Percentiles rank a stretch among this genome's conserved stretches.
Evolutionary conservation across 2,888 invertebrate species (phyloP).

Genomic region (Plebejus argus): DNA sequence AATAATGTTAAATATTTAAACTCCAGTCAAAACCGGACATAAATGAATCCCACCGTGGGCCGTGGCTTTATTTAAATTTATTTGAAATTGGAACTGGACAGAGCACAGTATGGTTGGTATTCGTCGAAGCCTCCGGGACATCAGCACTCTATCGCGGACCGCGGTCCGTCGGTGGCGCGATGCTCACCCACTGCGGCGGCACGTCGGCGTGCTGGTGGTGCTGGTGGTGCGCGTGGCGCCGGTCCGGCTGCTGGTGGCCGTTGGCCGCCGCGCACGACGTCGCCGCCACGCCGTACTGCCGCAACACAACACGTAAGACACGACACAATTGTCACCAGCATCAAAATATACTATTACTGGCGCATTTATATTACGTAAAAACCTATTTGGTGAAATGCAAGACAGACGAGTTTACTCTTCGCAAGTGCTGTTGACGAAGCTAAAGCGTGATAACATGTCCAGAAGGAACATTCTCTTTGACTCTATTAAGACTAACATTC

Average conservation of each 20-base stretch:
- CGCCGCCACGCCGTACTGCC: conserved; percentile 77
- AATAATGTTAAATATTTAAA: no score
- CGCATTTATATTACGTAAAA: no score
- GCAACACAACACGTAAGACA: conserved; percentile 35
- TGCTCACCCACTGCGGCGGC: conserved; percentile 67
- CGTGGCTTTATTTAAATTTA: no score
- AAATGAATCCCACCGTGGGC: no score
- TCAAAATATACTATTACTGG: no score
- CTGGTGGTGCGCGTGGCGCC: conserved; percentile 66
- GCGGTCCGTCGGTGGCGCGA: conserved; percentile 25
- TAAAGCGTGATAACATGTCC: no score
- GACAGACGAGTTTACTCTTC: no score
- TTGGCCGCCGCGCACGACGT: conserved; percentile 74
- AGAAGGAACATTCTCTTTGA: no score
- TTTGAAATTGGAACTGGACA: not conserved
- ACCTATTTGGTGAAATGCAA: no score
- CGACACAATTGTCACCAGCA: not conserved
- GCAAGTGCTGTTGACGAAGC: no score
- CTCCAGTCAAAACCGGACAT: no score
- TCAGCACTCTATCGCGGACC: not conserved
- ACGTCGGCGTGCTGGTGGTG: conserved; percentile 76
- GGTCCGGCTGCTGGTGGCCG: conserved; percentile 73
- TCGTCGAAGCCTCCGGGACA: not conserved
- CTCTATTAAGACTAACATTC: no score
- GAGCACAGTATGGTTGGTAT: not conserved